Base-by-base conservation (phyloP, 2,113 vertebrate genomes). In the Tautogolabrus adspersus region DNA sequence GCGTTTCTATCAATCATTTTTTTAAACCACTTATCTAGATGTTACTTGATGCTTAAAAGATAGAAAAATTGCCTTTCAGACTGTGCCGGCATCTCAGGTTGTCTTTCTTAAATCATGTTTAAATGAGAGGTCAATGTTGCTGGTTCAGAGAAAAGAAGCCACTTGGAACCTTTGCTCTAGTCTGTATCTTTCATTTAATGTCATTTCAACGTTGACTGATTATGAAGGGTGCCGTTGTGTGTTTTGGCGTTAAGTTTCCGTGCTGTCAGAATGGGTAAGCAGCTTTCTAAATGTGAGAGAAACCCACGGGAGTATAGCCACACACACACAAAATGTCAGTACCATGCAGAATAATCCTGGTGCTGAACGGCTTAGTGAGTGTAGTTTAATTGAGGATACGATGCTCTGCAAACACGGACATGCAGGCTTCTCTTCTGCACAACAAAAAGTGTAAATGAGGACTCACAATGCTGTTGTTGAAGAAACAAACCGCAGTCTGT, bases 191-290 rank as follows among this genome's bases (percentile, higher is more conserved):
- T 69, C 22, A 16, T 86, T 90, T 86, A 69, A 88, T 86, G 88
- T 87, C 71, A 88, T 89, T 89, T 91, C 89, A 90, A 38, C 56
- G 67, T 85, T 77, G 82, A 89, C 79, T 82, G 89, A 64, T 79
- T 87, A 79, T 87, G 85, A 90, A 85, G 79, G 73, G 73, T 72
- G 76, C 21, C 13, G 79, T 83, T 84, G 55, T 82, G 77, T 69
- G 71, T 73, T 81, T 67, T 78, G 75, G 83, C 83, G 89, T 83
- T 52, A 76, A 40, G 22, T 80, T 78, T 38, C 65, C 61, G 49
- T 61, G 84, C 79, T 67, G 84, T 89, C 87, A 81, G 77, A 88
- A 83, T 85, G 70, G 72, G 72, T 91, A 88, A 92, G 87, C 86
- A 80, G 84, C 89, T 88, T 87, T 89, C 60, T 74, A 75, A 83